phyloP scores from a whole-genome alignment of 2,888 invertebrate genomes.

The Galeopsomyia nigrocyanea region DNA sequence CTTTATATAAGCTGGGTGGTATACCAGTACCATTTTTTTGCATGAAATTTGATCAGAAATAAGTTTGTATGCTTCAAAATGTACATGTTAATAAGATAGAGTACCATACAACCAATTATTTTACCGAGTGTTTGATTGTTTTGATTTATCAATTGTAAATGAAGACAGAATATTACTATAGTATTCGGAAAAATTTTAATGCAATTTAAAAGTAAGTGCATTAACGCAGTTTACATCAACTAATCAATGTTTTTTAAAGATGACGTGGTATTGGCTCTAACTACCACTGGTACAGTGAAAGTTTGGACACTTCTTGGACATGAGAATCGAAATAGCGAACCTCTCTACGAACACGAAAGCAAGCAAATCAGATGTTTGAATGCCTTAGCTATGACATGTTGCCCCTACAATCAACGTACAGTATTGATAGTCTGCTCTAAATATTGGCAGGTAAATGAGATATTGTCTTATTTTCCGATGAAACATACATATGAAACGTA shows the following conservation, averaged over 20 bases:
- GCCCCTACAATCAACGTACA: constrained; percentile 95
- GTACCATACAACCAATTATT: too few species aligned
- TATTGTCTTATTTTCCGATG: constrained; percentile 19
- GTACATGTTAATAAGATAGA: too few species aligned
- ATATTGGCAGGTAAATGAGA: constrained; percentile 86
- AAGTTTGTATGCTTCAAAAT: too few species aligned
- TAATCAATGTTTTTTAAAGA: constrained; percentile 74
- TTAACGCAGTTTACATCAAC: constrained; percentile 33
- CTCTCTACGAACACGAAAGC: constrained; percentile 96
- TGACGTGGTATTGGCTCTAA: constrained; percentile 94
- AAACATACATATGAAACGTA: background rate
- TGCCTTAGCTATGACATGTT: constrained; percentile 93
- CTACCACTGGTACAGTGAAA: constrained; percentile 96
- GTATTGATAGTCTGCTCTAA: constrained; percentile 97
- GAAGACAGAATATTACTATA: too few species aligned
- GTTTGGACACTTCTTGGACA: constrained; percentile 95
- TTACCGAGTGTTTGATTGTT: too few species aligned
- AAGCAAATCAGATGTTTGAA: constrained; percentile 96
- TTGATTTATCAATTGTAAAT: too few species aligned
- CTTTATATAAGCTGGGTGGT: constrained; percentile 12
- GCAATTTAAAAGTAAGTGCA: constrained; percentile 11
- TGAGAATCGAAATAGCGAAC: constrained; percentile 88
- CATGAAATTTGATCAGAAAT: too few species aligned
- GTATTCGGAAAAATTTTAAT: too few species aligned
- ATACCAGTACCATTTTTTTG: too few species aligned